Conservation (phyloP, 2,888 invertebrate genomes). For the Eupithecia abbreviata region DNA sequence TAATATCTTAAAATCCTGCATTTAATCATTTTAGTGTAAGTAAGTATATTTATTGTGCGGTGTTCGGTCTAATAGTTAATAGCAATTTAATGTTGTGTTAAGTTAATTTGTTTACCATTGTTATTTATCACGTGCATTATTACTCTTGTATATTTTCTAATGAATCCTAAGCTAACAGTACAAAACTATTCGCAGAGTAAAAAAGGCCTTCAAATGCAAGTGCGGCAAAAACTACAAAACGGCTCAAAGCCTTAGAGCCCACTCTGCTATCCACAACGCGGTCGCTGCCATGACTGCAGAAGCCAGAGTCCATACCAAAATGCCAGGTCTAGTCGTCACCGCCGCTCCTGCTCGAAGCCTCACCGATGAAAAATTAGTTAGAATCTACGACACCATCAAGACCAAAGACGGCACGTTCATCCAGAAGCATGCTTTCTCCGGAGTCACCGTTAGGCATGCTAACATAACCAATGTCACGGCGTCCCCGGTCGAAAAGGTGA, state of each 20-base stretch:
- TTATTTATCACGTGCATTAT: background rate
- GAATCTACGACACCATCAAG: constrained; percentile 75
- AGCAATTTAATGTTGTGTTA: background rate
- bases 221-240: constrained; percentile 95
- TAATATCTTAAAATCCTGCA: background rate
- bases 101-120: background rate
- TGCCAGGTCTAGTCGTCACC: constrained; percentile 74
- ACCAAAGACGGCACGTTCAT: constrained; percentile 67
- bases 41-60: background rate
- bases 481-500: constrained; percentile 64
- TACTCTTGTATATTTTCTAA: background rate
- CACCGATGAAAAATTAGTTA: constrained; percentile 68
- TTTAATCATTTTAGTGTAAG: background rate
- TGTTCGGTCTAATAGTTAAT: background rate
- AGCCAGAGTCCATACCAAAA: constrained; percentile 41
- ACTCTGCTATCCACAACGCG: constrained; percentile 71
- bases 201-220: constrained; percentile 91
- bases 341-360: constrained; percentile 64
- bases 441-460: constrained; percentile 40
- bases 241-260: constrained; percentile 89
- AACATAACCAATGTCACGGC: constrained; percentile 31
- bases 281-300: constrained; percentile 20
- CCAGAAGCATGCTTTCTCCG: constrained; percentile 70
- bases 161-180: background rate
- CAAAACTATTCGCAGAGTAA: constrained; percentile 83